phyloP scores from a whole-genome alignment of 2,797 vertebrate genomes.

The Artibeus jamaicensis region DNA sequence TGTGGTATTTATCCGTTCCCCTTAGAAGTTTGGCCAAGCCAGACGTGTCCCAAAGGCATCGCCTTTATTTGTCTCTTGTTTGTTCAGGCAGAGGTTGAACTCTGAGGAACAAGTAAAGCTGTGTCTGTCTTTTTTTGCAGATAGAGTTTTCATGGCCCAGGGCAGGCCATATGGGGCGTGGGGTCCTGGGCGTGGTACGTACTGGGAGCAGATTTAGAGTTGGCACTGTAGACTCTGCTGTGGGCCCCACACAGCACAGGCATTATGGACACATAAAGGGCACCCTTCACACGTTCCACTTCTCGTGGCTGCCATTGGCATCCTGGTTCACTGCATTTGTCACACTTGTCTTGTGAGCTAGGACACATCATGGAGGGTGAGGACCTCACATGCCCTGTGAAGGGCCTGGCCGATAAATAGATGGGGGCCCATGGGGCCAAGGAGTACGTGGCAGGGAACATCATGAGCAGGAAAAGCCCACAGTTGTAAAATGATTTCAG shows the following conservation, averaged over 20 bases:
- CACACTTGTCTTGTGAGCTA: neutral
- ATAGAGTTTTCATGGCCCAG: constrained; percentile 3
- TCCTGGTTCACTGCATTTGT: rapidly evolving
- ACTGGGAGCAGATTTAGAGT: neutral
- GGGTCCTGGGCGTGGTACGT: neutral
- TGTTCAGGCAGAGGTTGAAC: neutral
- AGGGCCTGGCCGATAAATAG: neutral
- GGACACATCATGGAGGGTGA: rapidly evolving
- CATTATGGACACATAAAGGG: rapidly evolving
- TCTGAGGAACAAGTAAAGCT: neutral
- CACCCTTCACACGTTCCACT: rapidly evolving
- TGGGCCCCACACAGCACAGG: neutral
- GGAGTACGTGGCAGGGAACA: rapidly evolving
- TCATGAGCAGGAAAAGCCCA: rapidly evolving
- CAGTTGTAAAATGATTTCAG: too few relatives aligned
- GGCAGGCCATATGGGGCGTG: rapidly evolving
- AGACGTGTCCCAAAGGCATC: neutral
- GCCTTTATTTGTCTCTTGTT: neutral
- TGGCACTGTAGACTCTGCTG: neutral
- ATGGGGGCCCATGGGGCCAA: rapidly evolving
- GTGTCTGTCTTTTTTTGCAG: constrained; percentile 31
- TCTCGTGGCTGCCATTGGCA: neutral
- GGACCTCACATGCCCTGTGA: neutral
- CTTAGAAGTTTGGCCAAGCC: neutral
- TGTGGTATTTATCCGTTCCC: neutral